A percentile compares a stretch with the other conserved stretches of the same genome.
Conservation (phyloP, 2,113 vertebrate genomes). For the Dendrocopos noguchii region DNA sequence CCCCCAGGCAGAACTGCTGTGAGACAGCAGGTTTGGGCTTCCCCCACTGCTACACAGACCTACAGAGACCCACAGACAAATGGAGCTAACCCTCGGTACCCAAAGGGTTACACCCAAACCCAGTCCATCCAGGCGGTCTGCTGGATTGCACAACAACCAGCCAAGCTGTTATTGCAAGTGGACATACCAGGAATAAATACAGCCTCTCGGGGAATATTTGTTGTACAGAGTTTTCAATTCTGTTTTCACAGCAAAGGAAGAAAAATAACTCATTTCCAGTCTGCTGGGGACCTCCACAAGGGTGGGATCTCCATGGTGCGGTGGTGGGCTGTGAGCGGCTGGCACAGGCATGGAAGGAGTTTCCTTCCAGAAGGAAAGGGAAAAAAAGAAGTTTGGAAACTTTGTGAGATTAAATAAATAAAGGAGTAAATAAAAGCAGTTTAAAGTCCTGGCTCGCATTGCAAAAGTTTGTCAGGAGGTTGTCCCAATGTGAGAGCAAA, state of each 20-base stretch:
- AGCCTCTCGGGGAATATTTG: slow-evolving; percentile 37
- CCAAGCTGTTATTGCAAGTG: neutral
- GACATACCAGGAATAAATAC: slow-evolving; percentile 35
- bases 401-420: neutral
- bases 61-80: rapidly evolving
- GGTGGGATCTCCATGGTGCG: neutral
- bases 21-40: neutral
- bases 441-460: neutral
- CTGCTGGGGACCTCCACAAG: neutral
- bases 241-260: slow-evolving; percentile 38
- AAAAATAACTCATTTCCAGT: slow-evolving; percentile 34
- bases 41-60: rapidly evolving
- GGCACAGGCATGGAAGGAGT: neutral
- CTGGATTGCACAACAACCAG: neutral
- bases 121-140: slow-evolving; percentile 9
- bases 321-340: neutral
- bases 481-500: neutral
- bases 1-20: neutral
- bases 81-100: neutral
- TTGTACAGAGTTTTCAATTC: neutral
- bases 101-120: slow-evolving; percentile 45
- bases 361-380: neutral
- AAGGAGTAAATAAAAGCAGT: neutral
- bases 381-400: neutral
- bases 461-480: neutral